Conservation (phyloP, 2,113 vertebrate genomes). For the Sorex fumeus region DNA sequence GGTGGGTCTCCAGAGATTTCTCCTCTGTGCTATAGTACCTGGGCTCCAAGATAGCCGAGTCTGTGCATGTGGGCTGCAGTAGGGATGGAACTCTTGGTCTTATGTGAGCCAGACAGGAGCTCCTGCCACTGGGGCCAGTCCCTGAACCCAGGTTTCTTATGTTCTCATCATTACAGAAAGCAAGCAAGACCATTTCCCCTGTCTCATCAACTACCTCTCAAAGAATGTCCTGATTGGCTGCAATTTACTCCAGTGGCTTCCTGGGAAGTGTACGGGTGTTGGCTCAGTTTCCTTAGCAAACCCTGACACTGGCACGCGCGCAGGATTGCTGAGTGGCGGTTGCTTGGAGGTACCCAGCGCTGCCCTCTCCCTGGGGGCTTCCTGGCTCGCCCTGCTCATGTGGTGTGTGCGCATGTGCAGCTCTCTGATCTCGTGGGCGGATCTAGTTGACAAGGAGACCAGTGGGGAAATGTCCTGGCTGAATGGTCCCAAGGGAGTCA, state of each 20-base stretch:
- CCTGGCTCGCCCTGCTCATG: neutral
- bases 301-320: neutral
- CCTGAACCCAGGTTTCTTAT: neutral
- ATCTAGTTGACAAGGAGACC: conserved; percentile 80
- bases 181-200: no score
- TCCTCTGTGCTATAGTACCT: neutral
- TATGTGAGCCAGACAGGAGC: no score
- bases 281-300: neutral
- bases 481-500: conserved; percentile 66
- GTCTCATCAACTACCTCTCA: no score
- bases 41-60: no score
- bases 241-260: no score
- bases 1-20: neutral
- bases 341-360: neutral
- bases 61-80: no score
- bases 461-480: conserved; percentile 60
- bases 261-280: no score
- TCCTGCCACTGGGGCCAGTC: no score
- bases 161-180: no score
- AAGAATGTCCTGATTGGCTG: no score
- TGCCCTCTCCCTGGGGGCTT: neutral
- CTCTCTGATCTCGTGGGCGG: conserved; percentile 33
- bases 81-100: no score
- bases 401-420: neutral
- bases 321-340: neutral